Base-by-base conservation (phyloP, 2,797 vertebrate species). In the Etheostoma perlongum region DNA sequence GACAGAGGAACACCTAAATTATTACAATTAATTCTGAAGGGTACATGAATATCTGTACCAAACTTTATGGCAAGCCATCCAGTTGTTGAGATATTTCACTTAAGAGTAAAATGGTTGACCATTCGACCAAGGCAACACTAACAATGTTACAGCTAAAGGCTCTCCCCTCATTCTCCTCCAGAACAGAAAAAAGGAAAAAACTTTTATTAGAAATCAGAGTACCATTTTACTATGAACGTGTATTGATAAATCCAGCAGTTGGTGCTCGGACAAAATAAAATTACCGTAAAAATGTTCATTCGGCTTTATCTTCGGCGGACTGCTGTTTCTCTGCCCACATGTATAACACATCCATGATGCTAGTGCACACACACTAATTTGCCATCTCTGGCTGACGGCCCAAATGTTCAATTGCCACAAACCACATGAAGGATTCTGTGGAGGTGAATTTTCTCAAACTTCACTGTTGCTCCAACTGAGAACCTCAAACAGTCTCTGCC, bases 331-430 rank as follows among this genome's bases (percentile, higher is more conserved):
- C 49, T 65, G 67, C 52, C 48, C 59, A 68, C 52, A 46, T 72
- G n/a, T 68, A 72, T 64, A 40, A 40, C 36, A 40, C 36, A 40
- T 40, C 3, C 36, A 40, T 40, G 36, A 40, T 40, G 70, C 21
- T 36, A 62, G 33, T 0, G 3, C n/a, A 12, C 66, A 23, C 16
- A 18, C 42, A 62, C 15, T 23, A 27, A 64, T 65, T 73, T 54
- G n/a, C 5, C 69, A 63, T 8, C 57, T 62, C 53, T 74, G 57
- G 19, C 44, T 70, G 67, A 67, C 3, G 6, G 64, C 53, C 72
- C 27, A 33, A 70, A 75, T 44, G 58, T 79, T 72, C 51, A 78
- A 47, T 68, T 81, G 67, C 44, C 66, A 18, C 19, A 57, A 33
- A 15, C 55, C 40, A 67, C 66, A 75, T 42, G 23, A 18, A 60